Conservation (phyloP, 1,140 invertebrate species). For the Leptinotarsa lineolata region DNA sequence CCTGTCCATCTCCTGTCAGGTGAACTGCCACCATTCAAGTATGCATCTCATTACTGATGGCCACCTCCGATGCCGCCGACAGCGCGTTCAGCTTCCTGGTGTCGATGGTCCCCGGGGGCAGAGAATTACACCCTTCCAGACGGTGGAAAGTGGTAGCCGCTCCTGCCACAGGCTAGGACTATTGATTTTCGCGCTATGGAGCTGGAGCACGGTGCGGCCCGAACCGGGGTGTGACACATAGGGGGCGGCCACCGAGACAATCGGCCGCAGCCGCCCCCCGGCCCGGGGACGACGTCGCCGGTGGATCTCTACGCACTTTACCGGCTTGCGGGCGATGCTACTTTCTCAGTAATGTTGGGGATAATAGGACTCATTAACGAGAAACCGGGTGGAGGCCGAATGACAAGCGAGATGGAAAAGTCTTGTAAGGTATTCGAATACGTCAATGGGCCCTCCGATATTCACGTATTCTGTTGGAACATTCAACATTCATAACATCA, state of each 20-base stretch:
- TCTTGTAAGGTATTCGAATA: too few species aligned
- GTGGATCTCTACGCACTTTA: constrained; percentile 6
- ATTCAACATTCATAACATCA: too few species aligned
- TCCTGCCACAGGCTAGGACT: constrained; percentile 21
- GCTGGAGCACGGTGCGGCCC: constrained; percentile 10
- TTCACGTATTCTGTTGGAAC: too few species aligned
- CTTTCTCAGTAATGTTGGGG: not conserved
- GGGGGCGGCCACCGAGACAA: constrained; percentile 20
- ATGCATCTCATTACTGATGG: too few species aligned
- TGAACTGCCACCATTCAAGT: too few species aligned
- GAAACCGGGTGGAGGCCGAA: not conserved
- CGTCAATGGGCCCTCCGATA: too few species aligned
- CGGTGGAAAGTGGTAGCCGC: constrained; percentile 10
- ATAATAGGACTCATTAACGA: not conserved
- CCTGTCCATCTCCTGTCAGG: too few species aligned
- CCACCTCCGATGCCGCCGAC: not conserved
- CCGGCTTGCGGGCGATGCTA: constrained; percentile 1
- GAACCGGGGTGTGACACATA: constrained; percentile 14
- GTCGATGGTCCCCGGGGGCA: not conserved
- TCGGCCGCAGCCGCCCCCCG: constrained; percentile 12
- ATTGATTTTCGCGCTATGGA: constrained; percentile 22
- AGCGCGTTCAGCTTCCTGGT: not conserved
- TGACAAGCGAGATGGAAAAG: too few species aligned
- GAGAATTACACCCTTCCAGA: not conserved
- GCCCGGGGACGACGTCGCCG: not conserved